phyloP scores from a whole-genome alignment of 2,113 vertebrate species.

The Engystomops pustulosus region DNA sequence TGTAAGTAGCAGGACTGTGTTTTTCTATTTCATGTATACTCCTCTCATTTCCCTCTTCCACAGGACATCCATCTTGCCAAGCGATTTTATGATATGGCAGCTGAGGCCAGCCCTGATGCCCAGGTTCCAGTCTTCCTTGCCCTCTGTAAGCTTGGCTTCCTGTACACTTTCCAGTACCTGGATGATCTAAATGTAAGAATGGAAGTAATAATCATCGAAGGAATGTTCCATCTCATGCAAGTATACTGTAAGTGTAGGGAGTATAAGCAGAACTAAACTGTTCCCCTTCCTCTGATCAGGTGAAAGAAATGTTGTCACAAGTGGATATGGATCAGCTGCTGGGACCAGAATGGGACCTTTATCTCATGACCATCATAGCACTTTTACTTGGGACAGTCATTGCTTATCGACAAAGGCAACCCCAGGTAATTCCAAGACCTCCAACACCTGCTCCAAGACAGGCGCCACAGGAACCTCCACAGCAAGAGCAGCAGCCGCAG shows the following conservation, averaged over 20 bases:
- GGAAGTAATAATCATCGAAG: not conserved
- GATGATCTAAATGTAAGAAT: slow-evolving; percentile 90
- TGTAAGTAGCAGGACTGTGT: not conserved
- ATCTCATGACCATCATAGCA: slow-evolving; percentile 97
- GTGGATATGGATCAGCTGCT: slow-evolving; percentile 96
- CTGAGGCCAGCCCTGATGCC: slow-evolving; percentile 95
- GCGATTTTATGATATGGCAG: slow-evolving; percentile 98
- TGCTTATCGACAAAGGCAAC: slow-evolving; percentile 94
- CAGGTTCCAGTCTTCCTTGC: slow-evolving; percentile 97
- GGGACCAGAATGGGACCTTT: slow-evolving; percentile 98
- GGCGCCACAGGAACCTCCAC: slow-evolving; percentile 73
- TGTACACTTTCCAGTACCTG: slow-evolving; percentile 90
- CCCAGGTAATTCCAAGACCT: slow-evolving; percentile 80
- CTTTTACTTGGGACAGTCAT: slow-evolving; percentile 94
- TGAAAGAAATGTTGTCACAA: slow-evolving; percentile 83
- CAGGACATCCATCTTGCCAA: slow-evolving; percentile 98
- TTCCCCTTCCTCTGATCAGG: slow-evolving; percentile 69
- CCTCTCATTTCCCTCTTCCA: slow-evolving; percentile 11
- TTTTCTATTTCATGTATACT: too few species aligned
- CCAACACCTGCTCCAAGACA: slow-evolving; percentile 65
- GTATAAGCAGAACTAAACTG: not conserved
- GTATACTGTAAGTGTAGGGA: too few species aligned
- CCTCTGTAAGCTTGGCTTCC: slow-evolving; percentile 89
- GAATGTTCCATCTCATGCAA: too few species aligned
- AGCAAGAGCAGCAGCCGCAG: slow-evolving; percentile 68